Evolutionary conservation across 2,797 vertebrate genomes (phyloP).

Genomic region (Eulemur rubriventer): DNA sequence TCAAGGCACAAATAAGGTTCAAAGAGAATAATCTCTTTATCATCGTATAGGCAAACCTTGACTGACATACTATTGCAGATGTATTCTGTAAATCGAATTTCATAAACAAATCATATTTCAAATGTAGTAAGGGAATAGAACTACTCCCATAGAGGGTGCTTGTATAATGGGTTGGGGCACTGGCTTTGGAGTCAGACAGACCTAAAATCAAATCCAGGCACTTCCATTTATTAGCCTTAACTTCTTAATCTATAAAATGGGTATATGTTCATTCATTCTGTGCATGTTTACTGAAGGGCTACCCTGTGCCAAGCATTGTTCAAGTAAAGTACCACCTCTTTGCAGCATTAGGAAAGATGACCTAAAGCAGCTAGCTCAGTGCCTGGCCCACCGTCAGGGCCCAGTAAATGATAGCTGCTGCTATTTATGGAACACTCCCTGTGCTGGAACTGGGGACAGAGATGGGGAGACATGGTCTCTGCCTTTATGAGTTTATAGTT

Average conservation of each 20-base stretch:
- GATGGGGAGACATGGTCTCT: neutral
- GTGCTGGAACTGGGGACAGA: neutral
- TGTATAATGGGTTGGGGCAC: neutral
- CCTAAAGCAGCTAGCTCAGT: neutral
- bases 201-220: neutral
- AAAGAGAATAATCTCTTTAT: neutral
- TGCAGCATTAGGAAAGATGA: neutral
- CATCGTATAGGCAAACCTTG: neutral
- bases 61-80: neutral
- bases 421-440: neutral
- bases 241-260: neutral
- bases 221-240: neutral
- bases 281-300: neutral
- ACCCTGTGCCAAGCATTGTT: too few relatives aligned
- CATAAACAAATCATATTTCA: neutral
- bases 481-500: neutral
- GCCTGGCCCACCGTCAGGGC: rapidly evolving
- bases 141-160: neutral
- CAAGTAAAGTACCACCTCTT: neutral
- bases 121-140: neutral
- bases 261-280: neutral
- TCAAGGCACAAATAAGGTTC: neutral
- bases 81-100: neutral
- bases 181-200: neutral
- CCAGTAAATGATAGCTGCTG: neutral